Evolutionary conservation across 2,797 vertebrate genomes (phyloP), one percentile per base, ranked within the genome.

Genomic region (Syngnathus acus): DNA sequence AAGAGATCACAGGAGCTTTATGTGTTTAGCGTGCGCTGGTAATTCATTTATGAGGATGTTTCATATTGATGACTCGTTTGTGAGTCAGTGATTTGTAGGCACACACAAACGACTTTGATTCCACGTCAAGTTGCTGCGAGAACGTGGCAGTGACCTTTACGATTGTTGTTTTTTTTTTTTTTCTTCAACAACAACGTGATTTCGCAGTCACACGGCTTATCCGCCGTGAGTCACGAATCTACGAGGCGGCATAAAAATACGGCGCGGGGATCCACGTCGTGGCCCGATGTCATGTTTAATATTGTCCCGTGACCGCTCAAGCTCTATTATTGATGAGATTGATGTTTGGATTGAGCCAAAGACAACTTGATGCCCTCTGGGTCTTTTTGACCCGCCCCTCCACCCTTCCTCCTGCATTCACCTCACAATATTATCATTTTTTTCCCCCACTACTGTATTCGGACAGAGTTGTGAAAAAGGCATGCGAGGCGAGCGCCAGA

Each of bases 291-390:
- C 86, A 86, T 39, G 68, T 84, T 75, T 79, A 72, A 87, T 89
- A 86, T 75, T 54, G 60, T 86, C 79, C 84, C 69, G 70, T 68
- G 66, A 73, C 68, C 62, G 70, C 68, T 14, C 64, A 32, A 72
- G 68, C 70, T 88, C 71, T 81, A 87, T 89, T 88, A 87, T 87
- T 87, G 72, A 90, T 87, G 72, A 84, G 82, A 89, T 90, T 87
- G 82, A 89, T 89, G 81, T 68, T 68, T 65, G 66, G 80, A 75
- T 66, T 80, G 72, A 84, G 67, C 73, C 81, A 82, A 72, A 57
- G 67, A 83, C 81, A 84, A 88, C 83, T 84, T 61, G 55, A 40
- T 53, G 42, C 66, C 70, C 63, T 47, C 64, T 45, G 32, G 68
- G 69, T 65, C 58, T 62, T 61, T 65, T 63, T 66, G 62, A 64